Base-by-base conservation (phyloP, 2,888 invertebrate species). In the Diaphora mendica region DNA sequence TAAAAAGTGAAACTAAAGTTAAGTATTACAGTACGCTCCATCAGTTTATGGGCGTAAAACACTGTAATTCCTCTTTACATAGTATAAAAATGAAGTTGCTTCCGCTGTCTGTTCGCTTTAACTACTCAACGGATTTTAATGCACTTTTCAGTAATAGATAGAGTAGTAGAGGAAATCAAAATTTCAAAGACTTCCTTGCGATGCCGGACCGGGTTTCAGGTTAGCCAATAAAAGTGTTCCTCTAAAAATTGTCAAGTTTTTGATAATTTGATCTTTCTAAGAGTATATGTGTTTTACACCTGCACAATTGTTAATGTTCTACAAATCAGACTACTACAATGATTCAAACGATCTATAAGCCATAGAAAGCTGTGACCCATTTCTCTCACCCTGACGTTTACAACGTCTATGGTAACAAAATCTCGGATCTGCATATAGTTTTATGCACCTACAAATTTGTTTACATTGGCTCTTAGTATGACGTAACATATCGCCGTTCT, bases 311-410 rank as follows among this genome's bases (percentile, higher is more conserved):
- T 70, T 62, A 51, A 70, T 70, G 70, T 74, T 73, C 59, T 67
- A 67, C 64, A 67, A 70, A 74, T 30, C 30, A 13, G 8, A 13
- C 51, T 48, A 67, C 62, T 74, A 48, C 39, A 68, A 62, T 33
- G 23, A 44, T 48, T 30, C 4, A 26, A 64, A 64, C 48, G 51
- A 64, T 26, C 70, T 70, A 74, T 30, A 35, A 33, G n/a, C 7
- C 51, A 68, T 71, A 70, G 67, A 74, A 68, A 67, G 44, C 39
- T 64, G 35, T 64, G 74, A 74, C 68, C 74, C 71, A 74, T 74
- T 74, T 71, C 64, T 64, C 64, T 55, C 64, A 42, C 64, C 30
- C 67, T 39, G 67, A 71, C 39, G 67, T 70, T 70, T 48, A 65
- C 55, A 59, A 13, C 26, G 33, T 65, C 70, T 26, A 67, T 64